Evolutionary conservation across 2,113 vertebrate genomes (phyloP), one percentile per base, ranked within the genome.

Genomic region (Rhinichthys klamathensis): DNA sequence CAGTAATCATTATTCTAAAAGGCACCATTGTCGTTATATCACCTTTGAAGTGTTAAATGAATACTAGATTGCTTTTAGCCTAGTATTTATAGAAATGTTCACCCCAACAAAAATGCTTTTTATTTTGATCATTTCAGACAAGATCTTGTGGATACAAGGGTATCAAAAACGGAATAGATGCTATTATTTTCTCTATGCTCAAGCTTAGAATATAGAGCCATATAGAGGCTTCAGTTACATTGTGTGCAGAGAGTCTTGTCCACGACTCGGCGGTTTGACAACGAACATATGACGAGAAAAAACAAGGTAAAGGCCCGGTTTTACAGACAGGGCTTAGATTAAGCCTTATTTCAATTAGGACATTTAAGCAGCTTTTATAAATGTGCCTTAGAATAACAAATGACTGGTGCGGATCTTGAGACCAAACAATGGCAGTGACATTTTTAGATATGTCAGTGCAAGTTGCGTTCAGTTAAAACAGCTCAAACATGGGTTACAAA

Each of bases 31-130:
- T 72, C 21, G n/a, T 58, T 38, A 58, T 27, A 76, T 76, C 54
- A 1, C 51, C 18, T 78, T 58, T 78, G 10, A 78, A 35, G 18
- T n/a, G 51, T 58, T 78, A 35, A 78, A 46, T 74, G 27, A 74
- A 27, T 46, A 46, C 41, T 27, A 49, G 72, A 49, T 74, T 74
- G 72, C 72, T 74, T 74, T 74, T 46, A 46, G 70, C 6, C 13
- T 8, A 73, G 41, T 27, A 74, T 74, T 74, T 74, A 49, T 27
- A 49, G 41, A 74, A 74, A 15, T 73, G 70, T 73, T 73, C 4
- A 12, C 10, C 10, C 3, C 69, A 11, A 21, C 18, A 38, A 10
- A 69, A 69, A 38, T 70, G 18, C 10, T 23, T 41, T 35, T 67
- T 44, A 41, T 8, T 49, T 46, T 25, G 18, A 46, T 74, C 6